These are phyloP conservation scores for Pandemis cinnamomeana DNA, from an alignment of 2,888 invertebrate species.

Conservation along the genomic window DNA sequence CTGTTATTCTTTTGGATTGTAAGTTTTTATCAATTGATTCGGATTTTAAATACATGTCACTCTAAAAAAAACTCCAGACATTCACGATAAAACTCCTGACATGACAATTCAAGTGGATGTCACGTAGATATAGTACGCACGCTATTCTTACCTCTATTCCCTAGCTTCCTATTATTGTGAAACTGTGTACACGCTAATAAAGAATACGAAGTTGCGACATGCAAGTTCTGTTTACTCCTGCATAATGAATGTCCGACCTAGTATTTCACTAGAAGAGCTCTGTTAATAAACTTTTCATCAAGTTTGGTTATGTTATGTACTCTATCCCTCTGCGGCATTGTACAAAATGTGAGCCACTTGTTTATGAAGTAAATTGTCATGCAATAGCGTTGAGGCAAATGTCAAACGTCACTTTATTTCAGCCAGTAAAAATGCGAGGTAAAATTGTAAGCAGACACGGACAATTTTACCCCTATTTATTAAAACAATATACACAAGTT, in stretches of 20 bases:
- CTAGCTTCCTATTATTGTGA: slow-evolving; percentile 1
- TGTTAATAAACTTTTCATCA: slow-evolving; percentile 27
- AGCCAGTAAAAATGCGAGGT: no score
- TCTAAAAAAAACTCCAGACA: no score
- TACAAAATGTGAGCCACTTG: slow-evolving; percentile 9
- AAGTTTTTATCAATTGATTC: no score
- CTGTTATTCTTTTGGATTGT: no score
- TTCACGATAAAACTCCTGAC: background rate
- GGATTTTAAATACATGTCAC: no score
- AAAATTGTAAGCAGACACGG: no score
- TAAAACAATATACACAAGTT: no score
- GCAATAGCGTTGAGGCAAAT: background rate
- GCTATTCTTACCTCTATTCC: background rate
- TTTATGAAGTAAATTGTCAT: background rate
- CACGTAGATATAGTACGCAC: no score
- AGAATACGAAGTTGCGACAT: slow-evolving; percentile 13
- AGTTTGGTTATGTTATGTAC: background rate
- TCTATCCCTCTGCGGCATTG: background rate
- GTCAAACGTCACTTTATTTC: background rate
- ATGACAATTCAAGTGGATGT: background rate
- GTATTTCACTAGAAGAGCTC: slow-evolving; percentile 24
- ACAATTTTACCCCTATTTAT: no score
- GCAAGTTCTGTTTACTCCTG: slow-evolving; percentile 26
- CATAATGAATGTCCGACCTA: slow-evolving; percentile 28
- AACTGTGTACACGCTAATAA: background rate